Evolutionary conservation across 2,113 vertebrate genomes (phyloP).

Genomic region (Gambusia holbrooki): DNA sequence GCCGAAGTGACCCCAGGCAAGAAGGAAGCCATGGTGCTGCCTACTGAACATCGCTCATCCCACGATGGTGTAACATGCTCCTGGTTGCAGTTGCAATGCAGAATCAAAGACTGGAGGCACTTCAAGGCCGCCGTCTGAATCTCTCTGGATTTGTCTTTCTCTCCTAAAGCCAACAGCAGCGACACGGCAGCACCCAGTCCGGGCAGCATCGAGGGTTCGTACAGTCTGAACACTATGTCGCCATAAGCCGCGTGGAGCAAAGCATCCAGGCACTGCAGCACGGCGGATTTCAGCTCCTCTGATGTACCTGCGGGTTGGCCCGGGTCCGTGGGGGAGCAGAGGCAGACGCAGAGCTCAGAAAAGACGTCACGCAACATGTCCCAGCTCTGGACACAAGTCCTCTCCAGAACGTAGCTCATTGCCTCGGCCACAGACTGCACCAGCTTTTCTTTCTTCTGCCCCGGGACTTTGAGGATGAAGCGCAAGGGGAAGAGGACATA

Average conservation of each 20-base stretch:
- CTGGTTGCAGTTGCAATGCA: slow-evolving; percentile 85
- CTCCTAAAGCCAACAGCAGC: slow-evolving; percentile 84
- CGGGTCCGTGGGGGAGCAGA: slow-evolving; percentile 77
- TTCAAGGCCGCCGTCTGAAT: slow-evolving; percentile 84
- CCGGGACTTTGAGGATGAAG: slow-evolving; percentile 86
- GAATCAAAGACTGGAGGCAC: slow-evolving; percentile 84
- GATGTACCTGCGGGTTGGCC: slow-evolving; percentile 74
- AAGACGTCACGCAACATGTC: slow-evolving; percentile 87
- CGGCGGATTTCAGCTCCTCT: slow-evolving; percentile 87
- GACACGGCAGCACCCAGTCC: slow-evolving; percentile 89
- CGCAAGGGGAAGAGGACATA: slow-evolving; percentile 94
- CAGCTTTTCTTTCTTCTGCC: slow-evolving; percentile 81
- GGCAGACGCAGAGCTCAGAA: slow-evolving; percentile 88
- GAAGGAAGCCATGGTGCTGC: slow-evolving; percentile 88
- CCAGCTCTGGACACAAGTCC: slow-evolving; percentile 84
- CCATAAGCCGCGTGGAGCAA: slow-evolving; percentile 86
- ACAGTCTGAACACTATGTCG: slow-evolving; percentile 83
- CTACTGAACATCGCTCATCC: slow-evolving; percentile 70
- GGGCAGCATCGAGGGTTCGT: slow-evolving; percentile 84
- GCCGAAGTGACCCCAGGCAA: slow-evolving; percentile 89
- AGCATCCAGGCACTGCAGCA: slow-evolving; percentile 81
- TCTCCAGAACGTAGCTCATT: slow-evolving; percentile 82
- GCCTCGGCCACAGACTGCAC: slow-evolving; percentile 84
- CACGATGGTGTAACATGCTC: slow-evolving; percentile 63
- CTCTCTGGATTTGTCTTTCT: slow-evolving; percentile 85